These are phyloP conservation scores for Thecocarcelia acutangulata DNA, from an alignment of 2,888 invertebrate species.

Conservation along the genomic window DNA sequence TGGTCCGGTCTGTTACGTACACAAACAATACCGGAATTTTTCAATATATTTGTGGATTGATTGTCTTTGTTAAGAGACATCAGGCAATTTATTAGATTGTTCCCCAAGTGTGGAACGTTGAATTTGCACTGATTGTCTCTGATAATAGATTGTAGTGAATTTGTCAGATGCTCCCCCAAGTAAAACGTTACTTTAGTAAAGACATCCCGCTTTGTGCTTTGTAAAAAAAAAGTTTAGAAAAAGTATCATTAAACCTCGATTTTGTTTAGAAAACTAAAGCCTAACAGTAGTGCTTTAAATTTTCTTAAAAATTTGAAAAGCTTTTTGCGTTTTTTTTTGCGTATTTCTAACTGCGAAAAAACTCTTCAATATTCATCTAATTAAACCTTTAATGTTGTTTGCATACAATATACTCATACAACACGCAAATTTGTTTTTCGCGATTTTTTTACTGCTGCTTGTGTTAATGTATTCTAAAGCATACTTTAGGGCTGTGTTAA, in stretches of 20 bases:
- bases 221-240: too few relatives aligned
- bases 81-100: conserved; percentile 75
- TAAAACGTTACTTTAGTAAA: too few relatives aligned
- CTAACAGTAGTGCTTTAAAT: too few relatives aligned
- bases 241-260: too few relatives aligned
- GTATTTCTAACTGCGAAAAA: too few relatives aligned
- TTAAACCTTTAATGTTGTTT: neutral
- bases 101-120: too few relatives aligned
- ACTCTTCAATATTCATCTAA: conserved; percentile 4
- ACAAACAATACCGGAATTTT: conserved; percentile 88
- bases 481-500: conserved; percentile 45
- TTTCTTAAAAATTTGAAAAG: too few relatives aligned
- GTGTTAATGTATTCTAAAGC: conserved; percentile 23
- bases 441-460: neutral
- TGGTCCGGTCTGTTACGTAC: conserved; percentile 86
- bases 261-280: too few relatives aligned
- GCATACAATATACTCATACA: neutral
- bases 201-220: too few relatives aligned
- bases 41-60: conserved; percentile 84
- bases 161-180: conserved; percentile 73
- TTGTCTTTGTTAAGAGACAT: conserved; percentile 78
- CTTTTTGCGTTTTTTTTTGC: too few relatives aligned
- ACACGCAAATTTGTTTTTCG: conserved; percentile 10
- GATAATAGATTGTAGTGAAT: conserved; percentile 77
- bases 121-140: conserved; percentile 76